Conservation (phyloP, 2,888 invertebrate species). For the Cantharis rustica region DNA sequence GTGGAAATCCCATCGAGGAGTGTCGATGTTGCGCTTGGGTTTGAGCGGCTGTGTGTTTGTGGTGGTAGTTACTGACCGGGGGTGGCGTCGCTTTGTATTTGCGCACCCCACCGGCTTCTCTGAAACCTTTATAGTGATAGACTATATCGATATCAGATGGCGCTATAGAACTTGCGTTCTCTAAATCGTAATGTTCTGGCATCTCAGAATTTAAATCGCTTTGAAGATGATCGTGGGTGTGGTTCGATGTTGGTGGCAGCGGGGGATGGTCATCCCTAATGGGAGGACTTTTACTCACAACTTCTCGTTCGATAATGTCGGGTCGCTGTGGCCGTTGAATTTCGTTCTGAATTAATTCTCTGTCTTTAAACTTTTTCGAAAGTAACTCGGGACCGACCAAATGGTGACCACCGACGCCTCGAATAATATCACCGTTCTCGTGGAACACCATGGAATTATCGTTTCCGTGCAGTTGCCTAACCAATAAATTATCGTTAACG, state of each 20-base stretch:
- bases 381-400: conserved; percentile 84
- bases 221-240: conserved; percentile 73
- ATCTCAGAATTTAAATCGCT: conserved; percentile 79
- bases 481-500: conserved; percentile 71
- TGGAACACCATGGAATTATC: conserved; percentile 73
- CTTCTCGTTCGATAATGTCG: conserved; percentile 91
- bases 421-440: conserved; percentile 75
- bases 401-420: conserved; percentile 77
- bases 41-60: conserved; percentile 72
- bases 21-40: conserved; percentile 73
- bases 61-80: conserved; percentile 76
- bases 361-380: conserved; percentile 87
- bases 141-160: conserved; percentile 97
- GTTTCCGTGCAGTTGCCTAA: conserved; percentile 69
- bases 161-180: conserved; percentile 96
- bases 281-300: conserved; percentile 82
- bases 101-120: conserved; percentile 81
- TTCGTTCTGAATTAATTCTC: conserved; percentile 74
- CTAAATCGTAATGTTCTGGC: conserved; percentile 94
- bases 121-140: conserved; percentile 93
- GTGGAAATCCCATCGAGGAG: conserved; percentile 76
- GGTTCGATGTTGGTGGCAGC: conserved; percentile 74
- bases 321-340: conserved; percentile 83
- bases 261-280: conserved; percentile 80
- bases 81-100: conserved; percentile 90